Evolutionary conservation across 2,113 vertebrate species (phyloP).

Genomic region (Cinclus mexicanus): DNA sequence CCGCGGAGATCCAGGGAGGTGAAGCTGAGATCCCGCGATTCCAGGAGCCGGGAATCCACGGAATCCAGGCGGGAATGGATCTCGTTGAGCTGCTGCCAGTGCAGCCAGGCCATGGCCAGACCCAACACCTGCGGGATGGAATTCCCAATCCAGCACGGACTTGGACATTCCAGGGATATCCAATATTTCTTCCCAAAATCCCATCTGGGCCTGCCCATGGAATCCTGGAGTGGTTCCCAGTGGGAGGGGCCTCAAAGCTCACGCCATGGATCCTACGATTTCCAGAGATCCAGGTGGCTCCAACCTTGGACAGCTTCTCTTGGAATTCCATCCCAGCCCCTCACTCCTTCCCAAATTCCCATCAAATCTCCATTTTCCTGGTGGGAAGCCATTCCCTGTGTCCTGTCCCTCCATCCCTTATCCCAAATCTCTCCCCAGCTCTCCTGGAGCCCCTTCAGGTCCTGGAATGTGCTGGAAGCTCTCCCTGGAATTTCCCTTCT

Average conservation of each 20-base stretch:
- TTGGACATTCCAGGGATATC: neutral
- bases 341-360: neutral
- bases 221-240: too few species aligned
- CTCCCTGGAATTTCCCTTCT: neutral
- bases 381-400: too few species aligned
- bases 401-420: too few species aligned
- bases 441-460: too few species aligned
- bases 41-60: slow-evolving; percentile 79
- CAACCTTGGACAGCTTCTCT: neutral
- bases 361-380: neutral
- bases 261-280: neutral
- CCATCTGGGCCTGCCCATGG: too few species aligned
- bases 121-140: slow-evolving; percentile 76
- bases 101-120: slow-evolving; percentile 82
- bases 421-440: too few species aligned
- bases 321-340: neutral
- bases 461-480: neutral
- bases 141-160: neutral
- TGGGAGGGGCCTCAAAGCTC: neutral
- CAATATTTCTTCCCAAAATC: too few species aligned
- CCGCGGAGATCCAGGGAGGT: slow-evolving; percentile 80
- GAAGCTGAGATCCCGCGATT: slow-evolving; percentile 64
- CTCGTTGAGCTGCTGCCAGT: slow-evolving; percentile 85
- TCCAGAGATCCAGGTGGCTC: neutral
- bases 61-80: slow-evolving; percentile 78